Evolutionary conservation across 2,113 vertebrate genomes (phyloP).

Genomic region (Falcunculus frontatus): DNA sequence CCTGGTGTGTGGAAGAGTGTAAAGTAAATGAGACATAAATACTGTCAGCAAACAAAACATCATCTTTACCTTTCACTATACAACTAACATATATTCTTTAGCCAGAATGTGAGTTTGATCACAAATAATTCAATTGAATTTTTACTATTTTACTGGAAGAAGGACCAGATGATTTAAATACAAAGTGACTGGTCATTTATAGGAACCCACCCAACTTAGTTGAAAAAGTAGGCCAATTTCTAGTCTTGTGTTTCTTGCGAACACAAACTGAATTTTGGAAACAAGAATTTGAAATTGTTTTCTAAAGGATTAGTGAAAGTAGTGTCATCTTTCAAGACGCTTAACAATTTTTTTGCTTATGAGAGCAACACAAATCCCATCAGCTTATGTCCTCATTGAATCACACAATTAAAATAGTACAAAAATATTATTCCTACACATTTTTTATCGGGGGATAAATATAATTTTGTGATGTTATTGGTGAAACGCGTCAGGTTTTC

Average conservation of each 20-base stretch:
- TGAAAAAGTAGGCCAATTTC: neutral
- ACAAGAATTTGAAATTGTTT: neutral
- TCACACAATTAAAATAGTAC: neutral
- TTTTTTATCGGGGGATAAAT: neutral
- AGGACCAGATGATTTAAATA: neutral
- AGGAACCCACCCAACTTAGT: neutral
- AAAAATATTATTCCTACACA: neutral
- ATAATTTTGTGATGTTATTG: neutral
- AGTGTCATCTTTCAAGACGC: neutral
- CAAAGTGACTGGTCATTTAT: neutral
- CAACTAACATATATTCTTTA: neutral
- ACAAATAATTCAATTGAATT: neutral
- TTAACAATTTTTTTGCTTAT: neutral
- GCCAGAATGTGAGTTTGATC: neutral
- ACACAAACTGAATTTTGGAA: neutral
- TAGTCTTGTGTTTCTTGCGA: neutral
- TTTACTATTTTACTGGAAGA: neutral
- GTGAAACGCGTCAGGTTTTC: neutral
- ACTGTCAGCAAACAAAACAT: neutral
- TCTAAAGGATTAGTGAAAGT: neutral
- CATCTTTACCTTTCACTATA: neutral
- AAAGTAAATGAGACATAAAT: neutral
- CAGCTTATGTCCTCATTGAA: neutral
- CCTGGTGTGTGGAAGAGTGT: neutral
- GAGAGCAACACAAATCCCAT: neutral